These are phyloP conservation scores for Yoshiicerus persimilis DNA, from an alignment of 1,140 invertebrate species.

Conservation along the genomic window DNA sequence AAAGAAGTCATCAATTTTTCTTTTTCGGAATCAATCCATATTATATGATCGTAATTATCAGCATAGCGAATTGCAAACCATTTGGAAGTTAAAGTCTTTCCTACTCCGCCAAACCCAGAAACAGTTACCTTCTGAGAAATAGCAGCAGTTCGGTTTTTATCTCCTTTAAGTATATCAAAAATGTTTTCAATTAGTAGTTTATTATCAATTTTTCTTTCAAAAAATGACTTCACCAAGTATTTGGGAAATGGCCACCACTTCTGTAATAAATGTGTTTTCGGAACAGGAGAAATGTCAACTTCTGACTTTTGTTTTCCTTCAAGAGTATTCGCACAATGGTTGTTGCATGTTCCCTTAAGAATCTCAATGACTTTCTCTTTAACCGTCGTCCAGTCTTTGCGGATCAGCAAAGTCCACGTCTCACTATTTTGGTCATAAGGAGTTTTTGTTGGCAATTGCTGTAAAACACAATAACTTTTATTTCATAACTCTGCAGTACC, in stretches of 20 bases:
- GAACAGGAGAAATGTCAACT: not conserved
- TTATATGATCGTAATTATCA: not conserved
- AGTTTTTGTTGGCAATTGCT: not conserved
- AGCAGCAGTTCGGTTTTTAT: too few relatives aligned
- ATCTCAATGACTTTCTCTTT: not conserved
- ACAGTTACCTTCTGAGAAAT: not conserved
- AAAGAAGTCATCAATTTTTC: not conserved
- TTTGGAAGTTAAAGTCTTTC: not conserved
- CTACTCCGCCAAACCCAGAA: not conserved
- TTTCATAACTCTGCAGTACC: too few relatives aligned
- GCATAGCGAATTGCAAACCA: not conserved
- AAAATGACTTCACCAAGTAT: not conserved
- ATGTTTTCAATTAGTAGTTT: not conserved
- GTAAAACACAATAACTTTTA: too few relatives aligned
- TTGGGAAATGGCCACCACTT: not conserved
- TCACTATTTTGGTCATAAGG: not conserved
- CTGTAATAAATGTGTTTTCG: not conserved
- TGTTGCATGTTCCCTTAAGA: not conserved
- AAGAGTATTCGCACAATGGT: not conserved
- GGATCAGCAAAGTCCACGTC: not conserved
- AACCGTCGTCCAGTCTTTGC: not conserved
- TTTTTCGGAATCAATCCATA: not conserved
- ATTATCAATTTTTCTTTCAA: not conserved
- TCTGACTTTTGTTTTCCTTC: not conserved
- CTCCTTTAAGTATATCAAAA: not conserved